phyloP scores from a whole-genome alignment of 2,113 vertebrate genomes.

The Ardeotis arabs region DNA sequence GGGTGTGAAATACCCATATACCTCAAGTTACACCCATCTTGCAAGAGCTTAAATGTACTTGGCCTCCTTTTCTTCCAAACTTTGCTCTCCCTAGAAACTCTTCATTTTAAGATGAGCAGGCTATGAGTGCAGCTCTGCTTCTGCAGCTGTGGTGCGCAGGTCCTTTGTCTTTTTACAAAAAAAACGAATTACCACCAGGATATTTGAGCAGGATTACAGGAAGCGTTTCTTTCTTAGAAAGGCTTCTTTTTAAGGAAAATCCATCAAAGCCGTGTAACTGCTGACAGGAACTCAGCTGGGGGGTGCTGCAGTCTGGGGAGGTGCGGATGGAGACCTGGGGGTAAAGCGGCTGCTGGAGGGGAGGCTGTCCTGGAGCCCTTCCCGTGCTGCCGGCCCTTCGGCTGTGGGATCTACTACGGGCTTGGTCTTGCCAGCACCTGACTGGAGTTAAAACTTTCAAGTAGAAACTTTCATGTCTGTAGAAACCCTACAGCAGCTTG shows the following conservation, averaged over 20 bases:
- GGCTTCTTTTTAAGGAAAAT: too few relatives aligned
- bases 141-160: fast-evolving
- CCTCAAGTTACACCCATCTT: background rate
- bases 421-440: background rate
- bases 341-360: background rate
- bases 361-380: background rate
- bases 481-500: background rate
- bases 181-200: fast-evolving
- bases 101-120: background rate
- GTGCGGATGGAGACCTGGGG: too few relatives aligned
- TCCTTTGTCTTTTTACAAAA: background rate
- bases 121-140: background rate
- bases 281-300: too few relatives aligned
- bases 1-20: background rate
- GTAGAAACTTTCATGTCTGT: fast-evolving
- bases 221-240: background rate
- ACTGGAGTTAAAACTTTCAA: fast-evolving
- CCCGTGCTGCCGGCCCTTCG: background rate
- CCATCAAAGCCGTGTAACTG: background rate
- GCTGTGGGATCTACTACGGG: background rate
- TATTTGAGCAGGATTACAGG: background rate
- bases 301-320: background rate
- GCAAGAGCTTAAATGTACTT: background rate
- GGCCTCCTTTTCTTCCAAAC: background rate
- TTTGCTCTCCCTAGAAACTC: background rate